Percentiles rank a stretch among this genome's conserved stretches.
These are phyloP conservation scores for Diglossa cyanea DNA, from an alignment of 2,797 vertebrate species.

Conservation along the genomic window DNA sequence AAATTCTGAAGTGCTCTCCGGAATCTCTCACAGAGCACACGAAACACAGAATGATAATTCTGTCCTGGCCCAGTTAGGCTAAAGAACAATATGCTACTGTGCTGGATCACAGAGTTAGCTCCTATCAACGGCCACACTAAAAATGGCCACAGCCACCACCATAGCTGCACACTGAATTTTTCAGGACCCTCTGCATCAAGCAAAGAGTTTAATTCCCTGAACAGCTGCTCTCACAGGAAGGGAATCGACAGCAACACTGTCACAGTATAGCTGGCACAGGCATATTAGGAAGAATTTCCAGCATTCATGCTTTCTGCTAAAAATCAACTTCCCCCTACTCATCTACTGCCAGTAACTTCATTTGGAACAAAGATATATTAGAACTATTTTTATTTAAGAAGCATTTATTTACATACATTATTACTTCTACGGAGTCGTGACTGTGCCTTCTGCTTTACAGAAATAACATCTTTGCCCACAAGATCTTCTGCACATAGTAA, in stretches of 20 bases:
- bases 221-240: constrained; percentile 57
- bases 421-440: not conserved
- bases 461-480: not conserved
- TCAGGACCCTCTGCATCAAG: constrained; percentile 9
- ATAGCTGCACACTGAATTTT: not conserved
- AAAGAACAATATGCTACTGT: constrained; percentile 29
- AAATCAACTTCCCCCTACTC: constrained; percentile 60
- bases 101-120: not conserved
- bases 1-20: constrained; percentile 43
- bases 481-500: not conserved
- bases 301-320: constrained; percentile 48
- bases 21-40: constrained; percentile 25
- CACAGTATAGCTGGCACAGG: constrained; percentile 35
- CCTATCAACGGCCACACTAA: not conserved
- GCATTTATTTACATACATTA: constrained; percentile 45
- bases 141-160: not conserved
- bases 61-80: constrained; percentile 48
- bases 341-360: constrained; percentile 53
- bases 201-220: constrained; percentile 21
- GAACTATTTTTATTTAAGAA: constrained; percentile 52
- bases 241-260: constrained; percentile 26
- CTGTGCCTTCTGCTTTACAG: not conserved
- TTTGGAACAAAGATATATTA: constrained; percentile 54
- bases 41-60: constrained; percentile 38
- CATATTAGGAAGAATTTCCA: constrained; percentile 46